Evolutionary conservation across 2,797 vertebrate genomes (phyloP).

Genomic region (Enteromius paludinosus): DNA sequence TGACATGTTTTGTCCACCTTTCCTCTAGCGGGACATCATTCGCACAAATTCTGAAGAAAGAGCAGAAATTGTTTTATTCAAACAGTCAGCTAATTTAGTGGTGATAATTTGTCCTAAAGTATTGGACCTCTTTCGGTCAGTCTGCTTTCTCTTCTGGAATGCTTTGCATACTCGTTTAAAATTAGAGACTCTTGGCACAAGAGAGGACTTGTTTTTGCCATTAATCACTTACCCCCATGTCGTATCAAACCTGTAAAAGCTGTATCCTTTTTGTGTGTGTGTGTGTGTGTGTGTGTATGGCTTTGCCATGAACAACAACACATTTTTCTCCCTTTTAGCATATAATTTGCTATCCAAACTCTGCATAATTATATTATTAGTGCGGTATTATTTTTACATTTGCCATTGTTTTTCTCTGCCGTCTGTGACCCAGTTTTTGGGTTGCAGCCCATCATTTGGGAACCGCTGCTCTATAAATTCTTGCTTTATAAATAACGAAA

Average conservation of each 20-base stretch:
- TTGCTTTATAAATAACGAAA: not conserved
- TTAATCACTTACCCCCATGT: no score
- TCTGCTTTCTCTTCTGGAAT: not conserved
- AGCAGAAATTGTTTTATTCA: not conserved
- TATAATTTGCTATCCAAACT: not conserved
- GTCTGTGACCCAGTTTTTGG: constrained; percentile 27
- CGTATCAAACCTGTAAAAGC: no score
- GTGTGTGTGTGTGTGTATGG: not conserved
- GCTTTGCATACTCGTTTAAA: not conserved
- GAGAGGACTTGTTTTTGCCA: not conserved
- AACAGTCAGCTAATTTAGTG: not conserved
- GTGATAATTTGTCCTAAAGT: not conserved
- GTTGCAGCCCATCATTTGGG: not conserved
- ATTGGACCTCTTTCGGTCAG: not conserved
- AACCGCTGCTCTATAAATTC: not conserved
- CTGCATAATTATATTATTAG: constrained; percentile 17
- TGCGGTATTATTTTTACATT: constrained; percentile 12
- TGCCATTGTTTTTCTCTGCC: not conserved
- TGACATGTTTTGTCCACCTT: not conserved
- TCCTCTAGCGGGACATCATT: constrained; percentile 95
- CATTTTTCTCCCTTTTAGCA: not conserved
- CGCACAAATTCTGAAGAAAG: constrained; percentile 89
- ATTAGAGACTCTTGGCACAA: not conserved
- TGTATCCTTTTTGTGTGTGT: no score
- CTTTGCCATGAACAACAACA: not conserved